Conservation (phyloP, 2,113 vertebrate species). For the Marmota monax region DNA sequence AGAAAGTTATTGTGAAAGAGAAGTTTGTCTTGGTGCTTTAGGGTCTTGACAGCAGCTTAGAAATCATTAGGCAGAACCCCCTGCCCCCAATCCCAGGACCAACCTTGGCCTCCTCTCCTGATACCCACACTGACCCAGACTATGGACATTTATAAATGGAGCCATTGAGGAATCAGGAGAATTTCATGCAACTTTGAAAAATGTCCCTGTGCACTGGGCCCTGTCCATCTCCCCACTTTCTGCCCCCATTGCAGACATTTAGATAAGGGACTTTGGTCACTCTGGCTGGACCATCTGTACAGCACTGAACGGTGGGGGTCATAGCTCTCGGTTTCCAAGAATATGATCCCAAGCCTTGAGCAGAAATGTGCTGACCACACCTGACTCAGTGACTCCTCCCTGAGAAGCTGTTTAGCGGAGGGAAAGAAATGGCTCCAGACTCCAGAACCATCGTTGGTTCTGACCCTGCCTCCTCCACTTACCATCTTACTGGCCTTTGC, state of each 20-base stretch:
- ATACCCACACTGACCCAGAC: conserved; percentile 48
- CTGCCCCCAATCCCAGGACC: not conserved
- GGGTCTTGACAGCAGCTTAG: conserved; percentile 54
- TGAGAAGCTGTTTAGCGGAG: not conserved
- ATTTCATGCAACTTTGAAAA: conserved; percentile 62
- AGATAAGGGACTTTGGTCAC: conserved; percentile 36
- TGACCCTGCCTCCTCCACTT: not conserved
- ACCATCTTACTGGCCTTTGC: not conserved
- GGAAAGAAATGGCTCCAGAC: not conserved
- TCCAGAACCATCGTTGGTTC: not conserved
- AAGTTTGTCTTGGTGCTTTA: conserved; percentile 67
- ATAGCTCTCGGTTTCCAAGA: not conserved
- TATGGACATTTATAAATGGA: conserved; percentile 67
- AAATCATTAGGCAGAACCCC: conserved; percentile 14
- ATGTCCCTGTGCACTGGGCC: not conserved
- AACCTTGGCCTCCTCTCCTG: conserved; percentile 6
- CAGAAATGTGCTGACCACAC: not conserved
- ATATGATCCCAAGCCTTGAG: not conserved
- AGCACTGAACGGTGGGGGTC: not conserved
- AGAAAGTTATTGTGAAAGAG: conserved; percentile 72
- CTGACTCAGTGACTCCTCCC: not conserved
- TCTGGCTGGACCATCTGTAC: not conserved
- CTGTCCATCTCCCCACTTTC: not conserved
- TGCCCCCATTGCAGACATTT: conserved; percentile 3
- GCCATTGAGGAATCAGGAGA: conserved; percentile 68